phyloP scores from a whole-genome alignment of 2,797 vertebrate species.

The Chiroxiphia lanceolata region DNA sequence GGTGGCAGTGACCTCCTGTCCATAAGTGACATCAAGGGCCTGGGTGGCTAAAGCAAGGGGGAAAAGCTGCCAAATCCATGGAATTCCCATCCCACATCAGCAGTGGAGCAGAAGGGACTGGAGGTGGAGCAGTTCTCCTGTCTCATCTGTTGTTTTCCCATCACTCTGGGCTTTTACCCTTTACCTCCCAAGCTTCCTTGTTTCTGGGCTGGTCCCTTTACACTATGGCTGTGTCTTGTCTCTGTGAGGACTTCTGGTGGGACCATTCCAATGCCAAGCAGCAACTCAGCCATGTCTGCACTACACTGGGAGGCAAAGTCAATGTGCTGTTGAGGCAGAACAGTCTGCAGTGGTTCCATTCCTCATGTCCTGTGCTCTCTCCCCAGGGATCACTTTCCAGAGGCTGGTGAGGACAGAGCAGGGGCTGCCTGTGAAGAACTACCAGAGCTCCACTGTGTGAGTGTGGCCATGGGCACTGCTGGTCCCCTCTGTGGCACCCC shows the following conservation, averaged over 20 bases:
- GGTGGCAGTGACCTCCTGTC: neutral
- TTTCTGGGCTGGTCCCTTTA: neutral
- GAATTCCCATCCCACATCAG: neutral
- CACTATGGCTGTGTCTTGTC: neutral
- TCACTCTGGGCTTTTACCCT: neutral
- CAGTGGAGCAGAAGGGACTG: neutral
- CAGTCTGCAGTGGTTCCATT: neutral
- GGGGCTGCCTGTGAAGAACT: conserved; percentile 77
- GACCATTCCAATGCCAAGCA: fast-evolving
- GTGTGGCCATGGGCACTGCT: conserved; percentile 11
- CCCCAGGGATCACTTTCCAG: conserved; percentile 91
- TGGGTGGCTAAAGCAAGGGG: too few species aligned
- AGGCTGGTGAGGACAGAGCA: conserved; percentile 92
- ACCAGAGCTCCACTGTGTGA: conserved; percentile 86
- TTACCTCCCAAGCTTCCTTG: neutral
- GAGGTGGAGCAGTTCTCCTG: neutral
- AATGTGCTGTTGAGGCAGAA: neutral
- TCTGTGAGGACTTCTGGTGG: neutral
- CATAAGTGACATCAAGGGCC: neutral
- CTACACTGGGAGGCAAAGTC: fast-evolving
- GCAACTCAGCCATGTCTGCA: neutral
- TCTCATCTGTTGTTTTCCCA: neutral
- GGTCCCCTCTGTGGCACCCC: neutral
- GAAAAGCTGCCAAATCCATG: neutral
- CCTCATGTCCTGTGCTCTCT: neutral